phyloP scores from a whole-genome alignment of 2,113 vertebrate genomes.

The Mohoua ochrocephala region DNA sequence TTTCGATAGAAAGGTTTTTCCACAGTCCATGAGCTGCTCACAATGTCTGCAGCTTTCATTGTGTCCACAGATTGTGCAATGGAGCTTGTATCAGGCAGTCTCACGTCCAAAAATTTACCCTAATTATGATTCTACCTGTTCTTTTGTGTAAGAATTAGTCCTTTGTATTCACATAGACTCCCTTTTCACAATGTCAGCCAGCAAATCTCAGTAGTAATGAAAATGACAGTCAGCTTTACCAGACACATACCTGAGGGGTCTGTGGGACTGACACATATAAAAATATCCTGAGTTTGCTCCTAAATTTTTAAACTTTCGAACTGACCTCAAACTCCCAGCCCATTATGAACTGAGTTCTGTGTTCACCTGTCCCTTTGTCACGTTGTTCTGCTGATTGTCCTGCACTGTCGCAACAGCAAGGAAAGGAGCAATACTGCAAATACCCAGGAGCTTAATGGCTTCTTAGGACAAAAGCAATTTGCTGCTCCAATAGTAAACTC shows the following conservation, averaged over 20 bases:
- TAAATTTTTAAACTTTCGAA: neutral
- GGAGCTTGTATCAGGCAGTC: neutral
- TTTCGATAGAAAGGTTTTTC: neutral
- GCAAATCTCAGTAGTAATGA: neutral
- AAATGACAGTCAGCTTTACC: neutral
- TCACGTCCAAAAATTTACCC: neutral
- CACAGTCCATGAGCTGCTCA: neutral
- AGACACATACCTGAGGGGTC: neutral
- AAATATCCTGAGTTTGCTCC: neutral
- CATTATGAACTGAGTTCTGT: neutral
- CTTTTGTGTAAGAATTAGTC: neutral
- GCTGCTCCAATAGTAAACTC: neutral
- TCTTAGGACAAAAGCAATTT: neutral
- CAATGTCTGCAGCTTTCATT: neutral
- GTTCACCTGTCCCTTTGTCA: neutral
- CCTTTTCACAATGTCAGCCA: neutral
- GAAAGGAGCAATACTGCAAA: neutral
- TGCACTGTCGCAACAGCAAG: neutral
- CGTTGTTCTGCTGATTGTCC: neutral
- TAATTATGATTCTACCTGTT: neutral
- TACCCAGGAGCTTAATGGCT: neutral
- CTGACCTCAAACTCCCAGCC: neutral
- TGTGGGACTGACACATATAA: neutral
- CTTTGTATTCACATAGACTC: neutral
- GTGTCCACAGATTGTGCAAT: neutral